phyloP scores from a whole-genome alignment of 2,113 vertebrate genomes.

The Hemiscyllium ocellatum region DNA sequence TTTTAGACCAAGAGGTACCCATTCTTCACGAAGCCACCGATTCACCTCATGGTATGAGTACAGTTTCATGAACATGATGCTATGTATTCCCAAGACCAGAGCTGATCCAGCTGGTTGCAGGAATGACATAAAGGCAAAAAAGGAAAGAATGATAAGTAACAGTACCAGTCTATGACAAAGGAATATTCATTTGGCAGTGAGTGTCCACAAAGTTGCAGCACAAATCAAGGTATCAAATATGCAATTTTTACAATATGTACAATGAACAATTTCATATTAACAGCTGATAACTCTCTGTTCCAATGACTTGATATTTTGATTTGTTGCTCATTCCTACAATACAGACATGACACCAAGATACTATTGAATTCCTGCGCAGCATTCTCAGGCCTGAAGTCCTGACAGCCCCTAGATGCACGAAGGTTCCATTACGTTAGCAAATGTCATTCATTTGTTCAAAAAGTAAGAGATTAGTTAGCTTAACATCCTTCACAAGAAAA shows the following conservation, averaged over 20 bases:
- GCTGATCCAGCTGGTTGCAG: slow-evolving; percentile 42
- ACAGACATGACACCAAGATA: background rate
- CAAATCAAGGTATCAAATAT: background rate
- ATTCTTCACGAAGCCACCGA: slow-evolving; percentile 43
- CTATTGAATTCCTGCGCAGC: too few relatives aligned
- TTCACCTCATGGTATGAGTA: slow-evolving; percentile 48
- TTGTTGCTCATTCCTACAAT: background rate
- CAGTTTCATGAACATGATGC: slow-evolving; percentile 46
- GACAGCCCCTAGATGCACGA: too few relatives aligned
- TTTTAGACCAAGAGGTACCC: slow-evolving; percentile 30
- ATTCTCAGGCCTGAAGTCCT: too few relatives aligned
- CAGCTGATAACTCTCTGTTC: background rate
- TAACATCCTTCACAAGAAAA: too few relatives aligned
- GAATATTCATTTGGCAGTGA: background rate
- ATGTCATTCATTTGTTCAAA: too few relatives aligned
- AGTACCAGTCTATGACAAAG: background rate
- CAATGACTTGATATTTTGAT: background rate
- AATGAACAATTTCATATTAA: background rate
- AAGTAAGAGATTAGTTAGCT: too few relatives aligned
- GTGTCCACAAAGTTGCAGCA: background rate
- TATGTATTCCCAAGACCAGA: slow-evolving; percentile 44
- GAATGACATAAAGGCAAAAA: background rate
- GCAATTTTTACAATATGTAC: background rate
- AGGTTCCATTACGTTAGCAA: too few relatives aligned
- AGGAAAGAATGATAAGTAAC: background rate